Evolutionary conservation across 2,797 vertebrate genomes (phyloP).

Genomic region (Geotrypetes seraphini): DNA sequence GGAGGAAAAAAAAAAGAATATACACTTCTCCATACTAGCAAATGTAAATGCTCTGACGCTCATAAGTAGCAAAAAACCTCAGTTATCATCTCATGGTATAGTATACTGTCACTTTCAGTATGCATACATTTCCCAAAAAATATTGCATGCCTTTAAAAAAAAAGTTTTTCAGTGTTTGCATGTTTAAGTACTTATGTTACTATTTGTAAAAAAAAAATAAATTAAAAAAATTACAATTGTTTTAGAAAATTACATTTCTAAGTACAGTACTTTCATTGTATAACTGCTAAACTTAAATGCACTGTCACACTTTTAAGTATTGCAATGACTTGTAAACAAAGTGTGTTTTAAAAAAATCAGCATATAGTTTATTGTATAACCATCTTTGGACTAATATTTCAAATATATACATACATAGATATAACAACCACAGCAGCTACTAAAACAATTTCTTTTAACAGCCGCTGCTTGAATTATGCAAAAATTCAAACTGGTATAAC

Average conservation of each 20-base stretch:
- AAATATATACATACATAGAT: slow-evolving; percentile 46
- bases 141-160: too few relatives aligned
- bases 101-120: slow-evolving; percentile 29
- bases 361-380: slow-evolving; percentile 44
- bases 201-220: slow-evolving; percentile 27
- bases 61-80: slow-evolving; percentile 38
- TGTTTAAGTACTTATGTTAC: slow-evolving; percentile 20
- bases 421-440: slow-evolving; percentile 42
- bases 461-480: slow-evolving; percentile 35
- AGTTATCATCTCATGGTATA: slow-evolving; percentile 29
- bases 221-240: too few relatives aligned
- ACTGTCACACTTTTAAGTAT: slow-evolving; percentile 32
- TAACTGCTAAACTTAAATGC: slow-evolving; percentile 23
- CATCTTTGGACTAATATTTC: slow-evolving; percentile 31
- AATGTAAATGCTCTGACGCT: slow-evolving; percentile 30
- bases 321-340: slow-evolving; percentile 46
- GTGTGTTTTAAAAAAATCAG: slow-evolving; percentile 42
- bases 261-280: slow-evolving; percentile 23
- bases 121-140: slow-evolving; percentile 30
- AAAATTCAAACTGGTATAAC: slow-evolving; percentile 37
- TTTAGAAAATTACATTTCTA: slow-evolving; percentile 36
- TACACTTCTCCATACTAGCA: slow-evolving; percentile 47
- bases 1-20: too few relatives aligned
- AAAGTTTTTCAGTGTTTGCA: too few relatives aligned
- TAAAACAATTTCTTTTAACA: slow-evolving; percentile 20